A percentile compares a stretch with the other conserved stretches of the same genome.
These are phyloP conservation scores for Phrynosoma blainvillii DNA, from an alignment of 2,113 vertebrate species.

Conservation along the genomic window DNA sequence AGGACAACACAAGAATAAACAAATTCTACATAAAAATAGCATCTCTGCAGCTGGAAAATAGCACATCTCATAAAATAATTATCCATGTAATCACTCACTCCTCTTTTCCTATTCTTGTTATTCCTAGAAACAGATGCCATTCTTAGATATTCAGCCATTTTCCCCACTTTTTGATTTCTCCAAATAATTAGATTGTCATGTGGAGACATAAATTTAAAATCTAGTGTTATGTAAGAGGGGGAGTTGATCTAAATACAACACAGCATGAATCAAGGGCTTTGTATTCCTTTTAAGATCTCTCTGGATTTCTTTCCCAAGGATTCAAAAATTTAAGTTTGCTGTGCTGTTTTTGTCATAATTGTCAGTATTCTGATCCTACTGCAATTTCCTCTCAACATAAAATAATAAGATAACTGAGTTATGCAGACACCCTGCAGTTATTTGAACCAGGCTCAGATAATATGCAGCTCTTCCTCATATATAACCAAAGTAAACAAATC, in stretches of 20 bases:
- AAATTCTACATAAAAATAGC: constrained; percentile 11
- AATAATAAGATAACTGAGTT: not conserved
- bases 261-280: not conserved
- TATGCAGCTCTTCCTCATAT: not conserved
- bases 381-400: not conserved
- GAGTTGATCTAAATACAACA: not conserved
- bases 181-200: not conserved
- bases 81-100: constrained; percentile 12
- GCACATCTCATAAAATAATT: constrained; percentile 27
- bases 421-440: not conserved
- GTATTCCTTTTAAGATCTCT: not conserved
- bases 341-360: not conserved
- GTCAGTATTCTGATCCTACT: not conserved
- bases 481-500: not conserved
- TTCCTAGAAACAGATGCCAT: constrained; percentile 15
- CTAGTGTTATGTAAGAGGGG: not conserved
- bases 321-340: not conserved
- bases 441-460: not conserved
- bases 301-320: not conserved
- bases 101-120: not conserved
- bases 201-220: not conserved
- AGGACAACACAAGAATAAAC: not conserved
- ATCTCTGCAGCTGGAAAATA: constrained; percentile 17
- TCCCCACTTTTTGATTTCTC: not conserved
- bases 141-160: constrained; percentile 17